These are phyloP conservation scores for Lepus europaeus DNA, from an alignment of 2,113 vertebrate species.

Conservation along the genomic window DNA sequence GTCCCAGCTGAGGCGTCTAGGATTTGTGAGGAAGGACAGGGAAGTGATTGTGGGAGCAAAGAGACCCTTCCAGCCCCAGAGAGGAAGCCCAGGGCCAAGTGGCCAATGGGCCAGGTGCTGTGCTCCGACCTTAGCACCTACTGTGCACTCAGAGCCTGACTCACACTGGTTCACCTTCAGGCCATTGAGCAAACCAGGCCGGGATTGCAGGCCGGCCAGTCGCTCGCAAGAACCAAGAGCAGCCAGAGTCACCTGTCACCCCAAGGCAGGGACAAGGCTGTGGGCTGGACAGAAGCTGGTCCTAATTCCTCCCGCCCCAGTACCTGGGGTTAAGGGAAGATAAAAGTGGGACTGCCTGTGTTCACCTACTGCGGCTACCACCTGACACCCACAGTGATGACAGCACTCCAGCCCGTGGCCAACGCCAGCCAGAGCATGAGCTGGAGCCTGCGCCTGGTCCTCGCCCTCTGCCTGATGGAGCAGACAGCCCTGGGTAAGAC, in stretches of 20 bases:
- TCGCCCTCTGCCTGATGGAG: not conserved
- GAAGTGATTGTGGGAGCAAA: not conserved
- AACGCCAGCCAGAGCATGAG: not conserved
- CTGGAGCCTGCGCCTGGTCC: not conserved
- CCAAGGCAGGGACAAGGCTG: conserved; percentile 3
- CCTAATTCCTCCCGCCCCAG: conserved; percentile 5
- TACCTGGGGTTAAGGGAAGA: not conserved
- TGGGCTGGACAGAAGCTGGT: conserved; percentile 39
- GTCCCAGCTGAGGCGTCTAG: not conserved
- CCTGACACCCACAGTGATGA: not conserved
- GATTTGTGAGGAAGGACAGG: not conserved
- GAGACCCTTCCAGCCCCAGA: not conserved
- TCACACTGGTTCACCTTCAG: not conserved
- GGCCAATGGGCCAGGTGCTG: not conserved
- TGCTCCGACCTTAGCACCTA: not conserved
- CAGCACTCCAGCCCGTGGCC: not conserved
- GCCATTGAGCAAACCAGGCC: not conserved
- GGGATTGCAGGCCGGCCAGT: not conserved
- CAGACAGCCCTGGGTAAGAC: conserved; percentile 56
- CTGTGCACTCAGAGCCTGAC: not conserved
- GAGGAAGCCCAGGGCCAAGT: not conserved
- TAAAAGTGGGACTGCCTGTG: conserved; percentile 26
- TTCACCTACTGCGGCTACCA: not conserved
- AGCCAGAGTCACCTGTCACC: not conserved
- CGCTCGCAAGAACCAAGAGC: not conserved